phyloP scores from a whole-genome alignment of 1,140 invertebrate genomes.

The Drosophila baimaii region DNA sequence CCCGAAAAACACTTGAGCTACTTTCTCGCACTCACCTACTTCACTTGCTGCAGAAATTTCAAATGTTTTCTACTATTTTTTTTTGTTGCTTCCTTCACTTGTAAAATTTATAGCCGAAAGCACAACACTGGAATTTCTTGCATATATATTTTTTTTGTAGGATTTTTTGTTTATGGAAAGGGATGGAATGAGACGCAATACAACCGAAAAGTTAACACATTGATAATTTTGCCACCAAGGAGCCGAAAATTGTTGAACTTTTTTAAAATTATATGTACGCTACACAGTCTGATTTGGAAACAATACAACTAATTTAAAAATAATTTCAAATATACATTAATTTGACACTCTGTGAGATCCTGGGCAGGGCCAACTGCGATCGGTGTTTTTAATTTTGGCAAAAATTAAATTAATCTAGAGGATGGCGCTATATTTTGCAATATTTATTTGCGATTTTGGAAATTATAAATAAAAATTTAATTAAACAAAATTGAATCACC shows the following conservation, averaged over 20 bases:
- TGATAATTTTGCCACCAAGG: constrained; percentile 76
- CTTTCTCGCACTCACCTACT: constrained; percentile 61
- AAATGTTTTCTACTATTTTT: constrained; percentile 7
- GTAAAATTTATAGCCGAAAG: constrained; percentile 16
- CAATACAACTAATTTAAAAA: constrained; percentile 61
- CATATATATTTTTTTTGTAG: constrained; percentile 18
- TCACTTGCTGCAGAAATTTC: constrained; percentile 36
- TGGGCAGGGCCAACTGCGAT: constrained; percentile 20
- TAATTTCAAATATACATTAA: constrained; percentile 13
- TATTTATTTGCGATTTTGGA: neutral
- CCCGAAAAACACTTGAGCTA: constrained; percentile 23
- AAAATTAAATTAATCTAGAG: too few relatives aligned
- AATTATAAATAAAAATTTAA: neutral
- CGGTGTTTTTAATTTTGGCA: neutral
- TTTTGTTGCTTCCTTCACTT: constrained; percentile 6
- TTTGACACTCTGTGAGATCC: constrained; percentile 33
- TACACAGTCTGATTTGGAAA: constrained; percentile 79
- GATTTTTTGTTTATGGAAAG: constrained; percentile 30
- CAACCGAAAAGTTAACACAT: constrained; percentile 74
- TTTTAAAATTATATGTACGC: constrained; percentile 77
- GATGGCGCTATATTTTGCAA: too few relatives aligned
- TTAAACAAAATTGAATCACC: neutral
- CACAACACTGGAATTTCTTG: constrained; percentile 7
- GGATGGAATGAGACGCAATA: constrained; percentile 63
- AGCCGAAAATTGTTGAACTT: constrained; percentile 72